These are phyloP conservation scores for Pteruthius melanotis DNA, from an alignment of 2,113 vertebrate species.

Conservation along the genomic window DNA sequence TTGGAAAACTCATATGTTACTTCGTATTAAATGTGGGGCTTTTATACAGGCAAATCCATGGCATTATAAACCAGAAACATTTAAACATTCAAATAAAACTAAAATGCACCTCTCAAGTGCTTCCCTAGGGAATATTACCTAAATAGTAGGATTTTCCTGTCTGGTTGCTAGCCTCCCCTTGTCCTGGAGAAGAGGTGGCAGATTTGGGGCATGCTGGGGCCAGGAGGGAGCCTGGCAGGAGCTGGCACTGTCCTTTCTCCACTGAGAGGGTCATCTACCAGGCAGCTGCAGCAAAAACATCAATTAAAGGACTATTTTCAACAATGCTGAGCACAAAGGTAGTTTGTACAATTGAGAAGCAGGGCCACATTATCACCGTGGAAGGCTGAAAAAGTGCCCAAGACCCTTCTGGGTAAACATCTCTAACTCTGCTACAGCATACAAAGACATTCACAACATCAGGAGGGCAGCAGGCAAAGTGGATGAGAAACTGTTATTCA, in stretches of 20 bases:
- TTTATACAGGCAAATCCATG: neutral
- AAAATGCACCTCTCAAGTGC: neutral
- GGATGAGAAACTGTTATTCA: neutral
- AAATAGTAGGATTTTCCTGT: neutral
- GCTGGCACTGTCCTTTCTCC: neutral
- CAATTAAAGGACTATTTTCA: neutral
- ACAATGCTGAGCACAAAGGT: neutral
- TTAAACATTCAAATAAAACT: slow-evolving; percentile 27
- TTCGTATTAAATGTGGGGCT: neutral
- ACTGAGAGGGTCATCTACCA: neutral
- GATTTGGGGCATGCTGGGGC: neutral
- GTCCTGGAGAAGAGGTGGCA: neutral
- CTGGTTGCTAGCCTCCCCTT: neutral
- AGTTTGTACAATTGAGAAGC: neutral
- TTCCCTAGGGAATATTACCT: neutral
- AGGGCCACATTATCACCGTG: neutral
- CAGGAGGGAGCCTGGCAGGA: neutral
- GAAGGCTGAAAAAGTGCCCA: neutral
- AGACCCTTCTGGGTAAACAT: neutral
- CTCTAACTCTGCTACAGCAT: neutral
- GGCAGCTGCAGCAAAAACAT: neutral
- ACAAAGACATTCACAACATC: neutral
- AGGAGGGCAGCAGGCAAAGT: neutral
- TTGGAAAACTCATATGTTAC: neutral
- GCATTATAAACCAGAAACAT: neutral